Evolutionary conservation across 2,113 vertebrate genomes (phyloP).

Genomic region (Camarhynchus parvulus): DNA sequence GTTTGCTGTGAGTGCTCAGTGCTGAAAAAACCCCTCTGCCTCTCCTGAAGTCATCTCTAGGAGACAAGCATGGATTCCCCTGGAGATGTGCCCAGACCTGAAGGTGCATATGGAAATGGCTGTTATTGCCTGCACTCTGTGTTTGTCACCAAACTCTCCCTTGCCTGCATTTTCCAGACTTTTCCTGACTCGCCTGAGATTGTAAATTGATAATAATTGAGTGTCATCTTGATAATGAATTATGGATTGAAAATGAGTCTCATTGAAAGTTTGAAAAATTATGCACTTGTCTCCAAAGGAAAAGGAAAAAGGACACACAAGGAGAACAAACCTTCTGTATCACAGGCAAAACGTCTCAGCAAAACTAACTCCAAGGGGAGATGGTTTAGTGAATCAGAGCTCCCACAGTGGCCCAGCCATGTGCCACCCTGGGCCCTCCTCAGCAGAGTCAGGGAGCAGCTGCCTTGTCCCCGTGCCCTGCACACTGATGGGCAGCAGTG

Average conservation of each 20-base stretch:
- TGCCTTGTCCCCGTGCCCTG: background rate
- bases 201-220: background rate
- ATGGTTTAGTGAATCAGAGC: background rate
- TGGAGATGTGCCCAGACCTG: slow-evolving; percentile 18
- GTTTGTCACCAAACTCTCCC: background rate
- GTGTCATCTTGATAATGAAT: background rate
- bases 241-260: background rate
- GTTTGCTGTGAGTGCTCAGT: background rate
- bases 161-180: background rate
- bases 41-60: background rate
- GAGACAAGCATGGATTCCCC: background rate
- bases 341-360: background rate
- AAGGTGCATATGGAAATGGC: background rate
- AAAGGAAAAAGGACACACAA: background rate
- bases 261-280: background rate
- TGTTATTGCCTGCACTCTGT: background rate
- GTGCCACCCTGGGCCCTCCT: background rate
- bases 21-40: background rate
- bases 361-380: background rate
- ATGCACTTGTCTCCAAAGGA: background rate
- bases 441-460: background rate
- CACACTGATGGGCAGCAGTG: background rate
- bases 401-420: background rate
- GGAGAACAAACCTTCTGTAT: background rate
- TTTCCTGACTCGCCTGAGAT: background rate